These are phyloP conservation scores for Drosophila aldrichi DNA, from an alignment of 2,888 invertebrate genomes.

Conservation along the genomic window DNA sequence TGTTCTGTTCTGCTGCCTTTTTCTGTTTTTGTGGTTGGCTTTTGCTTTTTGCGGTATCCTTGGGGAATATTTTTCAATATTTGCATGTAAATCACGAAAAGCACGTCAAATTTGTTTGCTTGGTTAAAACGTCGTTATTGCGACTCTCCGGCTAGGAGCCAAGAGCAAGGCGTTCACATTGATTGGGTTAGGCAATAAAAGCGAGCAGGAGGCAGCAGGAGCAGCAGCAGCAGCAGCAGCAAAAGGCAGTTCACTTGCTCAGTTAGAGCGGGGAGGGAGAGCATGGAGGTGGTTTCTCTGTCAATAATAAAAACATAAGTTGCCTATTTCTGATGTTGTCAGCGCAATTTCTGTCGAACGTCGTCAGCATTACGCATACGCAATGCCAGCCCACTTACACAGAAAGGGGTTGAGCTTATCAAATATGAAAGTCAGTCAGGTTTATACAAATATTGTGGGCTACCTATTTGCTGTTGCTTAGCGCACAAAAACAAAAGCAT, in stretches of 20 bases:
- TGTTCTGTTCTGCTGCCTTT: slow-evolving; percentile 4
- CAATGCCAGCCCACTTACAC: slow-evolving; percentile 30
- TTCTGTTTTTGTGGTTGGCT: slow-evolving; percentile 41
- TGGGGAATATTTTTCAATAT: slow-evolving; percentile 82
- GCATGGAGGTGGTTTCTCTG: slow-evolving; percentile 30
- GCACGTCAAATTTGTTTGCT: slow-evolving; percentile 82
- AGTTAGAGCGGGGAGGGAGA: slow-evolving; percentile 18
- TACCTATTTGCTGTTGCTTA: not conserved
- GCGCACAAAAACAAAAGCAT: not conserved
- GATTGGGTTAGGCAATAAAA: slow-evolving; percentile 76
- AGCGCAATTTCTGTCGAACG: slow-evolving; percentile 53
- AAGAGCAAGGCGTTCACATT: slow-evolving; percentile 56
- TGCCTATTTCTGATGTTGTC: slow-evolving; percentile 70
- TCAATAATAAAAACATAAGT: slow-evolving; percentile 80
- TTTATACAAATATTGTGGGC: slow-evolving; percentile 7
- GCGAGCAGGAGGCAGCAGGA: slow-evolving; percentile 6
- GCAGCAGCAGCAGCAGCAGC: not conserved
- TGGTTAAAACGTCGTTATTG: slow-evolving; percentile 79
- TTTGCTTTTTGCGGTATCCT: slow-evolving; percentile 77
- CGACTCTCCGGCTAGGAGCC: slow-evolving; percentile 49
- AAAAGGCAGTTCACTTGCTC: slow-evolving; percentile 32
- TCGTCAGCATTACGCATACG: slow-evolving; percentile 59
- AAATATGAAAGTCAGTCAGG: slow-evolving; percentile 10
- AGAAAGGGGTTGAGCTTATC: slow-evolving; percentile 2
- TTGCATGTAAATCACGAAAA: slow-evolving; percentile 84